Evolutionary conservation across 2,888 invertebrate species (phyloP).

Genomic region (Chrysolina haemoptera): DNA sequence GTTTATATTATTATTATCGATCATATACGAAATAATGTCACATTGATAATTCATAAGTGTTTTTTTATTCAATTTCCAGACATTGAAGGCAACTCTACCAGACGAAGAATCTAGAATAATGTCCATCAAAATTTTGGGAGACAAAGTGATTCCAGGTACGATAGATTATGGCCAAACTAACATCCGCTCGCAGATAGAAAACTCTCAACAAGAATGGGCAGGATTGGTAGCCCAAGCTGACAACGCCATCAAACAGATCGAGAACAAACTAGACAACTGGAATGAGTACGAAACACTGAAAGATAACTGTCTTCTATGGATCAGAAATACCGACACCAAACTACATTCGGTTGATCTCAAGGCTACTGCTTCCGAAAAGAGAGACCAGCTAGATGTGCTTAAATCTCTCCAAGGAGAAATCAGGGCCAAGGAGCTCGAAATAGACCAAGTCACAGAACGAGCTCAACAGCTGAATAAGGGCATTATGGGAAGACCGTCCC

Average conservation of each 20-base stretch:
- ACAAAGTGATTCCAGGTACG: slow-evolving; percentile 91
- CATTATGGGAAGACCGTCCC: slow-evolving; percentile 82
- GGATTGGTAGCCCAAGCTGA: slow-evolving; percentile 83
- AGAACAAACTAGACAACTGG: slow-evolving; percentile 91
- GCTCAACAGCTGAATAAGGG: slow-evolving; percentile 88
- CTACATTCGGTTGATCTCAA: slow-evolving; percentile 91
- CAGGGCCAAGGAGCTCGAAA: slow-evolving; percentile 91
- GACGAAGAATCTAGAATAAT: slow-evolving; percentile 90
- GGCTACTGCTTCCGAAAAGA: slow-evolving; percentile 86
- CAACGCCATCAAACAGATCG: slow-evolving; percentile 84
- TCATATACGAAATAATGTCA: too few relatives aligned
- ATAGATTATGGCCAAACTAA: slow-evolving; percentile 86
- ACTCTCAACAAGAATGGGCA: slow-evolving; percentile 93
- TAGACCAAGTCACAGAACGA: slow-evolving; percentile 92
- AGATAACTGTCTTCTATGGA: slow-evolving; percentile 89
- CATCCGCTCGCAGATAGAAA: slow-evolving; percentile 89
- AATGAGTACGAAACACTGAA: slow-evolving; percentile 90
- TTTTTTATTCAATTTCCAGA: slow-evolving; percentile 64
- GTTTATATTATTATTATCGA: too few relatives aligned
- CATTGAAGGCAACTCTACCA: slow-evolving; percentile 82
- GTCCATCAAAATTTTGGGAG: slow-evolving; percentile 86
- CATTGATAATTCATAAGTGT: too few relatives aligned
- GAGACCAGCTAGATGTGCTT: slow-evolving; percentile 85
- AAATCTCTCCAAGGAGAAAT: slow-evolving; percentile 89
- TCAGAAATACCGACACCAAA: slow-evolving; percentile 89